These are phyloP conservation scores for Megaceryle torquata DNA, from an alignment of 2,113 vertebrate species.

Conservation along the genomic window DNA sequence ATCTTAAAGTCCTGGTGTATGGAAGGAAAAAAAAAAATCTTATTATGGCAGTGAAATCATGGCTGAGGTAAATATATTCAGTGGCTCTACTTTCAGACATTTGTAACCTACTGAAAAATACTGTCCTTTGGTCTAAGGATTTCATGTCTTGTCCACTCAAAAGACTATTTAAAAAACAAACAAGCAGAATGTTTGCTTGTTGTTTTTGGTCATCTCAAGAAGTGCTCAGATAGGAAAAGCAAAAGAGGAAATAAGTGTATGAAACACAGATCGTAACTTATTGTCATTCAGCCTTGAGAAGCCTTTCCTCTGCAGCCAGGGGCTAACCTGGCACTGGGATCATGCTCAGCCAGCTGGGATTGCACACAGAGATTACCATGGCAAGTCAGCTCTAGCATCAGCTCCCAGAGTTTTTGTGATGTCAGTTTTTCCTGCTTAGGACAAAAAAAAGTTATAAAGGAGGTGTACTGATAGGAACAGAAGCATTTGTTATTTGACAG, in stretches of 20 bases:
- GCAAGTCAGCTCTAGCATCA: not conserved
- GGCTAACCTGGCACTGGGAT: not conserved
- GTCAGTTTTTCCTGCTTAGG: not conserved
- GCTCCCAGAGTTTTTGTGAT: not conserved
- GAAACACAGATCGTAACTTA: not conserved
- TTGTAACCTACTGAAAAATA: slow-evolving; percentile 19
- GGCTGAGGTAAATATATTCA: slow-evolving; percentile 24
- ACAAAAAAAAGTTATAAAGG: not conserved
- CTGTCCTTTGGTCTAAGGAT: not conserved
- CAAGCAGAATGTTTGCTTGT: not conserved
- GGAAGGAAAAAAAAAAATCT: slow-evolving; percentile 20
- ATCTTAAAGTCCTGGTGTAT: slow-evolving; percentile 45
- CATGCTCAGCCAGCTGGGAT: not conserved
- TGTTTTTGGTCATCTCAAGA: slow-evolving; percentile 12
- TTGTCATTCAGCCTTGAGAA: not conserved
- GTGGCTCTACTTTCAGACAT: not conserved
- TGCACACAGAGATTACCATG: not conserved
- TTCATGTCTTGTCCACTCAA: not conserved
- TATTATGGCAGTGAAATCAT: slow-evolving; percentile 27
- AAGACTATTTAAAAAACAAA: not conserved
- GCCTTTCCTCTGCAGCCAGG: not conserved
- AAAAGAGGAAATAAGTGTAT: not conserved
- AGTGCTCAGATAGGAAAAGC: not conserved
- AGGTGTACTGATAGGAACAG: not conserved
- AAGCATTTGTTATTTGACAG: not conserved